These are phyloP conservation scores for Rhopalosiphum maidis DNA, from an alignment of 1,140 invertebrate genomes.

Conservation along the genomic window DNA sequence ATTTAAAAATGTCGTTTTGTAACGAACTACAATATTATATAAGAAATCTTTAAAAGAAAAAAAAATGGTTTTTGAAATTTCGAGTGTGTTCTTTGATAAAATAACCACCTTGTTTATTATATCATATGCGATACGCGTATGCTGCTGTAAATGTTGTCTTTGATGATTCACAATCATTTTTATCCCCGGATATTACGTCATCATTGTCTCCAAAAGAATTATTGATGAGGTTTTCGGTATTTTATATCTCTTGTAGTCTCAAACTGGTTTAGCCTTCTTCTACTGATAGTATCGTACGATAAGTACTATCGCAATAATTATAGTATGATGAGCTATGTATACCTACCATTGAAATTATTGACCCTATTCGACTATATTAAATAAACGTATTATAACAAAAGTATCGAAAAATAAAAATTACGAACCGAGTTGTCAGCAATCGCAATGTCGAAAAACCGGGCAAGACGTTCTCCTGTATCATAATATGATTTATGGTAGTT, in stretches of 20 bases:
- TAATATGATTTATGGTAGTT: background rate
- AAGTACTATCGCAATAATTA: background rate
- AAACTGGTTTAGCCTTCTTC: background rate
- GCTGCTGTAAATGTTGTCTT: background rate
- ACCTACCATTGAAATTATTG: background rate
- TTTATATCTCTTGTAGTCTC: background rate
- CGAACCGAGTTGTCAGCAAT: background rate
- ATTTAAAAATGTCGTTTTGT: background rate
- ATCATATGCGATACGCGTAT: background rate
- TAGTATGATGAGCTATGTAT: background rate
- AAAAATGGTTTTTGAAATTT: background rate
- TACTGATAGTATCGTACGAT: background rate
- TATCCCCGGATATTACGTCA: background rate
- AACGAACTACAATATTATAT: background rate
- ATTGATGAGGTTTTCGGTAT: constrained; percentile 1
- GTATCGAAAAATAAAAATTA: background rate
- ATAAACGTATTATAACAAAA: background rate
- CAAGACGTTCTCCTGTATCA: background rate
- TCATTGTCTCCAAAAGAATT: background rate
- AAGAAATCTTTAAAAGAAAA: background rate
- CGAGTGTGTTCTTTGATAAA: background rate
- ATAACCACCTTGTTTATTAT: background rate
- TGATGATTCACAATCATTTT: background rate
- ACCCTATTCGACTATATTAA: background rate
- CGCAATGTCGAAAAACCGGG: background rate